Base-by-base conservation (phyloP, 2,113 vertebrate species). In the Syrrhaptes paradoxus region DNA sequence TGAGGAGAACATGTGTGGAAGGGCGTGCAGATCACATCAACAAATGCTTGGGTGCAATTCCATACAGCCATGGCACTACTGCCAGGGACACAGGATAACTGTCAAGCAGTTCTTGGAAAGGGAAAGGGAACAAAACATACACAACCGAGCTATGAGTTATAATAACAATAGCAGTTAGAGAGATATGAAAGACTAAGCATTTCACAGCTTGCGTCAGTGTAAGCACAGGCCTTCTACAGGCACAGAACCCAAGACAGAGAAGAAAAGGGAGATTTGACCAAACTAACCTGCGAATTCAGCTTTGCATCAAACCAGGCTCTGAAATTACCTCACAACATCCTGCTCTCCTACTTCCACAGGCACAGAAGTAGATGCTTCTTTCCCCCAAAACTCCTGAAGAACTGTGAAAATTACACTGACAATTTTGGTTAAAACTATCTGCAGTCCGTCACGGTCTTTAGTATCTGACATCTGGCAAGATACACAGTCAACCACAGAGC, bases 1-100 rank as follows among this genome's bases (percentile, higher is more conserved):
- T 1, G 5, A 76, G 26, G 24, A 62, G 31, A 24, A 34, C 0
- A 0, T 4, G 17, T 41, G 17, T 0, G 0, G 45, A 67, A 12
- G 21, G 52, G 19, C 5, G 0, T 2, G 55, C 28, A 76, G 57
- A 16, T 49, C 26, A 28, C 51, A 45, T 48, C 61, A 31, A 25
- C 63, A 70, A 66, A 41, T 6, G 34, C 57, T n/a, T 28, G 48
- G 78, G 67, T 66, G n/a, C 55, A 48, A 75, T 45, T 85, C 78
- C 41, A 16, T 51, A 70, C 34, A 89, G 62, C 45, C 68, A 10
- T 5, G 15, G 38, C 2, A 6, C 75, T 86, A 55, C 75, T 77
- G 51, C 45, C 76, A 29, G 61, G 67, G 20, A 57, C 3, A 2
- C n/a, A 11, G 80, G 62, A 49, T 7, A 59, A 34, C 28, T 74